These are phyloP conservation scores for Julus scanicus DNA, from an alignment of 2,888 invertebrate species.

Conservation along the genomic window DNA sequence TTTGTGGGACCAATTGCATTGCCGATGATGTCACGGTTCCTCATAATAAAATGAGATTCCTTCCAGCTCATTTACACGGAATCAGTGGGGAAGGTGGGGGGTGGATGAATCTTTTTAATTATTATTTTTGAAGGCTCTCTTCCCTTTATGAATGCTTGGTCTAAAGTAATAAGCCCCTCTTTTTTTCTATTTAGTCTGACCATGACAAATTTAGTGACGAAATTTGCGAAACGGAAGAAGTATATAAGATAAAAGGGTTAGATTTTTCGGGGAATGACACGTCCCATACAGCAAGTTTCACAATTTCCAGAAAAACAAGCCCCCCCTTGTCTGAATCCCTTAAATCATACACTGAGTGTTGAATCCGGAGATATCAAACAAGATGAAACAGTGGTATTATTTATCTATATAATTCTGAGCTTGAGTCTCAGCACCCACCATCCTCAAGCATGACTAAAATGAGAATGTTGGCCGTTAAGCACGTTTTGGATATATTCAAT, in stretches of 20 bases:
- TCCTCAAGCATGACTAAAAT: constrained; percentile 35
- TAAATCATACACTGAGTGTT: not conserved
- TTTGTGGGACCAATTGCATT: not conserved
- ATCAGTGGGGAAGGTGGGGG: not conserved
- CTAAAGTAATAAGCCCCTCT: not conserved
- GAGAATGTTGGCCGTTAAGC: not conserved
- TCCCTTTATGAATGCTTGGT: constrained; percentile 1
- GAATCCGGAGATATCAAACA: not conserved
- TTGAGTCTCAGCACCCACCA: constrained; percentile 13
- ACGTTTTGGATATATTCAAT: constrained; percentile 44
- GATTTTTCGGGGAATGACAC: not conserved
- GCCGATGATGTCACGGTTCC: constrained; percentile 8
- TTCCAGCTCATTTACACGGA: not conserved
- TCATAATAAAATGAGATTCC: not conserved
- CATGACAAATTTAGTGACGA: constrained; percentile 45
- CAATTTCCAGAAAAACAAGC: not conserved
- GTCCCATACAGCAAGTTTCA: not conserved
- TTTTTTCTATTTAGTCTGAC: not conserved
- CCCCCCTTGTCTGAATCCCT: not conserved
- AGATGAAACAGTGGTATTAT: not conserved
- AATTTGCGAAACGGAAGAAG: constrained; percentile 1
- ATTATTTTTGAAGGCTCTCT: not conserved
- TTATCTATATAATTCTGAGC: not conserved
- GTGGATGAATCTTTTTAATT: constrained; percentile 40
- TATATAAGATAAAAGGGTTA: not conserved